Percentiles rank a stretch among this genome's conserved stretches.
Conservation (phyloP, 2,113 vertebrate species). For the Mastomys natalensis region DNA sequence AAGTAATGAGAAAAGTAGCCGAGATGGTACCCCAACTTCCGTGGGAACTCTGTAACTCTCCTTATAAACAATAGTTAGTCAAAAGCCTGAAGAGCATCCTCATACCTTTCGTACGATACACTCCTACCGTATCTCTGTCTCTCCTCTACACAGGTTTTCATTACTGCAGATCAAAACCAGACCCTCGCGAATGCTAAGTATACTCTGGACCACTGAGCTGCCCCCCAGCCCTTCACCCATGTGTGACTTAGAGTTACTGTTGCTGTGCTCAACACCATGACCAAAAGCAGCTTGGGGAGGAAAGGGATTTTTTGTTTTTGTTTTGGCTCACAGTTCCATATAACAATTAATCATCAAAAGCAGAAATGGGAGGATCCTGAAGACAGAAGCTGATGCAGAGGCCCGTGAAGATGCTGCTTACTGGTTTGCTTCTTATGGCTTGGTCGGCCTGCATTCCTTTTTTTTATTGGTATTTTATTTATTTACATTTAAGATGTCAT, state of each 20-base stretch:
- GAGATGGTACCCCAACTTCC: not conserved
- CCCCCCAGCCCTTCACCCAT: not conserved
- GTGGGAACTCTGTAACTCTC: not conserved
- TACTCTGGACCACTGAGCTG: not conserved
- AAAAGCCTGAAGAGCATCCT: not conserved
- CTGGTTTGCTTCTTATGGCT: not conserved
- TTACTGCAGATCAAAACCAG: not conserved
- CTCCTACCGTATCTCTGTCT: not conserved
- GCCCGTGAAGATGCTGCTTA: not conserved
- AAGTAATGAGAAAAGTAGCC: not conserved
- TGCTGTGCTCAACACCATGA: not conserved
- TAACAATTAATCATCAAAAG: not conserved
- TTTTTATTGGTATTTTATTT: too few relatives aligned
- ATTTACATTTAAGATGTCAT: too few relatives aligned
- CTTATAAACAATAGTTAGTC: not conserved
- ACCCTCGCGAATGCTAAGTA: not conserved
- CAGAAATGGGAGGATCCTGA: not conserved
- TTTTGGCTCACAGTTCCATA: too few relatives aligned
- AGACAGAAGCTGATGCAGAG: not conserved
- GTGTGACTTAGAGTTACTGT: not conserved
- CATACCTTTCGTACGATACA: not conserved
- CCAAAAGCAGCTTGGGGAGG: not conserved
- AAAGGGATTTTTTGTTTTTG: not conserved
- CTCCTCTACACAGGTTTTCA: not conserved
- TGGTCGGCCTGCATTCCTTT: not conserved